A percentile compares a stretch with the other conserved stretches of the same genome.
phyloP scores from a whole-genome alignment of 2,888 invertebrate species.

The Arenicola marina region DNA sequence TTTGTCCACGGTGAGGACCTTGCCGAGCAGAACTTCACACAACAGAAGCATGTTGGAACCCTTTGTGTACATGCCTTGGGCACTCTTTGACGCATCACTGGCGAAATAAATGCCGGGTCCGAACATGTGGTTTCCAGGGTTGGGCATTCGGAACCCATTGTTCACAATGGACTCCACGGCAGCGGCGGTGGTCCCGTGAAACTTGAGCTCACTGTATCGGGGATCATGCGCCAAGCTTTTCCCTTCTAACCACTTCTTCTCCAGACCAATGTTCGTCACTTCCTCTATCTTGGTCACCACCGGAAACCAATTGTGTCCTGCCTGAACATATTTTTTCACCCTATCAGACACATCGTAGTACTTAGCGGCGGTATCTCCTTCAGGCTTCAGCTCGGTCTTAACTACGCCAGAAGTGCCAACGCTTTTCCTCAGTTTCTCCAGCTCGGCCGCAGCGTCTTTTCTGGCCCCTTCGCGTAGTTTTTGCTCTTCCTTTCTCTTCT shows the following conservation, averaged over 20 bases:
- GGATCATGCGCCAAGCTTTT: conserved; percentile 11
- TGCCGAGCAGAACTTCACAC: conserved; percentile 29
- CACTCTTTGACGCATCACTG: conserved; percentile 30
- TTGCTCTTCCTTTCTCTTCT: not conserved
- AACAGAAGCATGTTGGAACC: conserved; percentile 26
- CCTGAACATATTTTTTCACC: conserved; percentile 21
- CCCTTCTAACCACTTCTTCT: conserved; percentile 10
- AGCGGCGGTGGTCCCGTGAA: conserved; percentile 29
- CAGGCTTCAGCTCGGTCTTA: conserved; percentile 2
- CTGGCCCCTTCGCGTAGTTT: not conserved
- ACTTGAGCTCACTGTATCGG: conserved; percentile 14
- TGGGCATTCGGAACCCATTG: conserved; percentile 21
- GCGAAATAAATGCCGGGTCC: conserved; percentile 30
- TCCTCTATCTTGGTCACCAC: conserved; percentile 22
- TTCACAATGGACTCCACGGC: conserved; percentile 15
- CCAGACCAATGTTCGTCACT: conserved; percentile 12
- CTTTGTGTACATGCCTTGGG: conserved; percentile 24
- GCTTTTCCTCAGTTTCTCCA: not conserved
- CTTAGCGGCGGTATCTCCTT: conserved; percentile 23
- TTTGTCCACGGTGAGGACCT: conserved; percentile 2
- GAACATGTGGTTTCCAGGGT: not conserved
- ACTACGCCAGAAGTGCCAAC: not conserved
- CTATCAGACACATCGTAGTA: conserved; percentile 18
- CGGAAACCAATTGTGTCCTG: conserved; percentile 27
- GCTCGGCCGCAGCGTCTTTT: not conserved